Conservation (phyloP, 2,888 invertebrate species). For the Hemithea aestivaria region DNA sequence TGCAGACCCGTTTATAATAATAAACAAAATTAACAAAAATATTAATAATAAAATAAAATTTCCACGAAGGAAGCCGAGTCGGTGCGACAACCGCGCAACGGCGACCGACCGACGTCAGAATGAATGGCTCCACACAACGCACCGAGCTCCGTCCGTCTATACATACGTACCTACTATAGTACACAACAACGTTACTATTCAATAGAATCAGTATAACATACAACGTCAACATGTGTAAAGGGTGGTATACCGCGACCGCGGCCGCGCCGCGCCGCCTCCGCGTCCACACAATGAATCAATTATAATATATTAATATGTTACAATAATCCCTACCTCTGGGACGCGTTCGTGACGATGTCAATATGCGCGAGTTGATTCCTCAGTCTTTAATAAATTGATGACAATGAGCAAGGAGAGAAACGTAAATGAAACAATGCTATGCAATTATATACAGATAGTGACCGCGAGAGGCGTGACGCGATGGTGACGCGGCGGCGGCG, state of each 20-base stretch:
- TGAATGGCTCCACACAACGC: slow-evolving; percentile 8
- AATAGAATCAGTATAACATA: slow-evolving; percentile 79
- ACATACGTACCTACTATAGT: slow-evolving; percentile 55
- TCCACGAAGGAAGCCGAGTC: slow-evolving; percentile 52
- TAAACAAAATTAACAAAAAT: slow-evolving; percentile 74
- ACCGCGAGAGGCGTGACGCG: slow-evolving; percentile 28
- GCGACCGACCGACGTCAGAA: slow-evolving; percentile 4
- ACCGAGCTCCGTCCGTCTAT: slow-evolving; percentile 27
- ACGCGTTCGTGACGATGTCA: slow-evolving; percentile 74
- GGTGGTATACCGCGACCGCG: slow-evolving; percentile 30
- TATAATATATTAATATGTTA: slow-evolving; percentile 45
- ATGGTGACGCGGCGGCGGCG: slow-evolving; percentile 42
- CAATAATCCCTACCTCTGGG: slow-evolving; percentile 59
- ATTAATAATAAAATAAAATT: slow-evolving; percentile 65
- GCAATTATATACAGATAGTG: slow-evolving; percentile 73
- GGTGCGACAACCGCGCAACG: too few species aligned
- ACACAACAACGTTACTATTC: slow-evolving; percentile 77
- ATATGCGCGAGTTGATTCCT: slow-evolving; percentile 77
- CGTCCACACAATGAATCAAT: slow-evolving; percentile 35
- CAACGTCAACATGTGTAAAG: slow-evolving; percentile 79
- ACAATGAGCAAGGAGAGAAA: slow-evolving; percentile 75
- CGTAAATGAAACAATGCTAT: slow-evolving; percentile 74
- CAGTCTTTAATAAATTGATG: slow-evolving; percentile 79
- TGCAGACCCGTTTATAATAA: slow-evolving; percentile 73
- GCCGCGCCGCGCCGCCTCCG: slow-evolving; percentile 22